Base-by-base conservation (phyloP, 2,797 vertebrate species). In the Sitta carolinensis region DNA sequence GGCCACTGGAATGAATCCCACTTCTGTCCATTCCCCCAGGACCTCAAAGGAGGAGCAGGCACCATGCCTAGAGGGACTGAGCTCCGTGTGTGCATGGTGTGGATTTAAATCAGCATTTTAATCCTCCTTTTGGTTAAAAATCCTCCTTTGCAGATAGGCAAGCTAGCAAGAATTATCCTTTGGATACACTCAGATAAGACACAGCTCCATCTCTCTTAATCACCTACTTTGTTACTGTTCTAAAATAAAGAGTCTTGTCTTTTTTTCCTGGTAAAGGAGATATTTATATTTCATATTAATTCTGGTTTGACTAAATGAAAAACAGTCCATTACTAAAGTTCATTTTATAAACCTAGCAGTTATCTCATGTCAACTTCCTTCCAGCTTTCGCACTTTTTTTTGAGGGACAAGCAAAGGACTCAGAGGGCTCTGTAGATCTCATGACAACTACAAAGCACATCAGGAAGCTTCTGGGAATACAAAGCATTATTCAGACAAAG, bases 71-170 rank as follows among this genome's bases (percentile, higher is more conserved):
- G 67, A 87, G 76, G 59, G 59, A 72, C 69, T 91, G 82, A 90
- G 81, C 40, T 87, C 48, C 4, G 10, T 79, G 67, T 73, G 59
- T 87, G 55, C 82, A 92, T 69, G 70, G 63, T 47, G 38, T 93
- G 91, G 32, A 84, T 94, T 84, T 84, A 92, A 87, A 92, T 78
- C 69, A 95, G 86, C 21, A 52, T 78, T 92, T 87, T 89, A 91
- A 87, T 85, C 32, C 85, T 90, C 16, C 45, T 86, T 72, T 59
- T 59, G 40, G 16, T 78, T 54, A 54, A 45, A 64, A 54, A 45
- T 20, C 50, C 40, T 69, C 57, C 82, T 82, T 82, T 68, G 62
- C 43, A 87, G 84, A 76, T 43, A 87, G 55, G n/a, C 25, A 77
- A 74, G 83, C 10, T 16, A 69, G 25, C 27, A 51, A 34, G n/a